Base-by-base conservation (phyloP, 2,797 vertebrate genomes). In the Amphiprion clarkii region DNA sequence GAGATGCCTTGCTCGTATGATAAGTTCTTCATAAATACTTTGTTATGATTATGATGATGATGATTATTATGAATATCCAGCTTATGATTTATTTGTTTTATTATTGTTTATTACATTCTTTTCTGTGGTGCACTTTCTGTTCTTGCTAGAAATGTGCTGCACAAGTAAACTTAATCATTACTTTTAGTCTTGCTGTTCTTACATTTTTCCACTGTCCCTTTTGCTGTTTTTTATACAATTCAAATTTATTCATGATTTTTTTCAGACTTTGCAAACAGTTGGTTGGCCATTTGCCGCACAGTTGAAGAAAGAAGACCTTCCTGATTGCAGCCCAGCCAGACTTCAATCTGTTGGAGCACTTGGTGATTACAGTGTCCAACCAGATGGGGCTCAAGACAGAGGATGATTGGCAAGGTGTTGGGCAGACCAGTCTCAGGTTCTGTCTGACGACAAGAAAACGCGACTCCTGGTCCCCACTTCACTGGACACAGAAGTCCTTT, bases 371-470 rank as follows among this genome's bases (percentile, higher is more conserved):
- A 78, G 14, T 69, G 53, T 33, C 61, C 42, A 5, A 74, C 58
- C 64, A n/a, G 68, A 63, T 72, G 66, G 72, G 62, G 62, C 5
- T 79, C 69, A 27, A 58, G 65, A 6, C 31, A 73, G 3, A 76
- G 46, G 12, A 78, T 67, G 39, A 39, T 39, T 39, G 36, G 36
- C 2, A 39, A 10, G 36, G 7, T 39, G 36, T 12, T 39, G 36
- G 36, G 62, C 77, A 79, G 36, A 51, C 44, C 13, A 82, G 29
- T 55, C 52, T 36, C 57, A 74, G 51, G 83, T 78, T 27, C 55
- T 72, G 36, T 71, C 74, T 55, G 23, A 51, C 25, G 70, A 79
- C 52, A 67, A 11, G 49, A 70, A 67, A 42, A 64, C 48, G 6
- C 5, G 8, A 2, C 67, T 64, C 55, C 74, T 78, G 11, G 48